phyloP scores from a whole-genome alignment of 1,140 invertebrate species.

The Varroa destructor region DNA sequence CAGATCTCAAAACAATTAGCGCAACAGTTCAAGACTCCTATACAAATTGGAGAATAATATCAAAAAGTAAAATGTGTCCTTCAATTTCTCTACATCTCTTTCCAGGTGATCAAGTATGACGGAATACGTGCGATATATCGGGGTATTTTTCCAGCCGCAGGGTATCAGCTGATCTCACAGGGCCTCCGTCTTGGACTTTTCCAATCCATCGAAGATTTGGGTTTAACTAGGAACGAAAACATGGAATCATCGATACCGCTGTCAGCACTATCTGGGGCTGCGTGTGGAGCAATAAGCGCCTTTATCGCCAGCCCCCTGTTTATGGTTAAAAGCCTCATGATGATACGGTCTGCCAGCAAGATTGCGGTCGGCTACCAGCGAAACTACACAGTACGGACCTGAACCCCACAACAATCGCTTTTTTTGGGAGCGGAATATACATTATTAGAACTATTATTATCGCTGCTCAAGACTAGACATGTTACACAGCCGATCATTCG shows the following conservation, averaged over 20 bases:
- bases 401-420: too few relatives aligned
- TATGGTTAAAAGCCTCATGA: slow-evolving; percentile 20
- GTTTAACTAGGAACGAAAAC: slow-evolving; percentile 7
- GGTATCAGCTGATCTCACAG: slow-evolving; percentile 15
- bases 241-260: slow-evolving; percentile 22
- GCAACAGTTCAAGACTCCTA: too few relatives aligned
- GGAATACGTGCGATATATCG: slow-evolving; percentile 16
- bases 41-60: too few relatives aligned
- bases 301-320: slow-evolving; percentile 13
- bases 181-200: slow-evolving; percentile 24
- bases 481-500: too few relatives aligned
- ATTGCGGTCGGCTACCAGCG: slow-evolving; percentile 20
- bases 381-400: slow-evolving; percentile 4
- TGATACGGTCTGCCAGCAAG: slow-evolving; percentile 21
- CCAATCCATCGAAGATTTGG: slow-evolving; percentile 10
- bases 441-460: too few relatives aligned
- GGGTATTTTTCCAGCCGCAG: slow-evolving; percentile 1
- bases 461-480: too few relatives aligned
- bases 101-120: slow-evolving; percentile 20
- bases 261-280: neutral
- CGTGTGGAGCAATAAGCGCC: slow-evolving; percentile 15
- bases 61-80: too few relatives aligned
- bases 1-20: too few relatives aligned
- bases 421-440: too few relatives aligned
- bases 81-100: too few relatives aligned